Conservation (phyloP, 2,113 vertebrate species). For the Ranitomeya variabilis region DNA sequence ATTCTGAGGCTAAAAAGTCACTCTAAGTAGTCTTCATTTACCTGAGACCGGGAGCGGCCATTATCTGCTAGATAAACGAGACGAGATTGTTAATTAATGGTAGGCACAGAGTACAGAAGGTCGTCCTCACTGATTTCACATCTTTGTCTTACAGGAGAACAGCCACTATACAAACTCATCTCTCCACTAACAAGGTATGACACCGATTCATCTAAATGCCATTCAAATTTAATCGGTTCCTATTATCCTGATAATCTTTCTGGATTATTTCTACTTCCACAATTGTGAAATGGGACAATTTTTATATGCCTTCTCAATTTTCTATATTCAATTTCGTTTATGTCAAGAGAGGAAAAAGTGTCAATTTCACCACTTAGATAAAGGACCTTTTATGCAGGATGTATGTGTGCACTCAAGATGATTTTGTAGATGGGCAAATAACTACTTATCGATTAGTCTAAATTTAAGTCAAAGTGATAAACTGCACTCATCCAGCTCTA, state of each 20-base stretch:
- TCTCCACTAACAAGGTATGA: conserved; percentile 80
- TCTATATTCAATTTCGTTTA: background rate
- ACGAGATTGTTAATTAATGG: background rate
- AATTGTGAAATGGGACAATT: background rate
- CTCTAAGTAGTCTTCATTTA: background rate
- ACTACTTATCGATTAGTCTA: background rate
- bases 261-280: background rate
- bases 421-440: background rate
- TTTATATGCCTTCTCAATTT: background rate
- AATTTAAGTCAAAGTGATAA: no score
- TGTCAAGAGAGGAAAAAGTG: background rate
- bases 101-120: background rate
- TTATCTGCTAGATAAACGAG: background rate
- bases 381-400: background rate
- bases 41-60: background rate
- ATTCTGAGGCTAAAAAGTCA: background rate
- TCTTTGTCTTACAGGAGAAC: conserved; percentile 72
- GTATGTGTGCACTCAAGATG: background rate
- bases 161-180: conserved; percentile 81
- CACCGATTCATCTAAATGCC: background rate
- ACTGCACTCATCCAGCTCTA: no score
- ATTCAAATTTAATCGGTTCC: background rate
- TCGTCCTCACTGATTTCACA: background rate
- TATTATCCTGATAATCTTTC: background rate
- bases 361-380: background rate